phyloP scores from a whole-genome alignment of 2,888 invertebrate species.

The Hermaeophaga mercurialis region DNA sequence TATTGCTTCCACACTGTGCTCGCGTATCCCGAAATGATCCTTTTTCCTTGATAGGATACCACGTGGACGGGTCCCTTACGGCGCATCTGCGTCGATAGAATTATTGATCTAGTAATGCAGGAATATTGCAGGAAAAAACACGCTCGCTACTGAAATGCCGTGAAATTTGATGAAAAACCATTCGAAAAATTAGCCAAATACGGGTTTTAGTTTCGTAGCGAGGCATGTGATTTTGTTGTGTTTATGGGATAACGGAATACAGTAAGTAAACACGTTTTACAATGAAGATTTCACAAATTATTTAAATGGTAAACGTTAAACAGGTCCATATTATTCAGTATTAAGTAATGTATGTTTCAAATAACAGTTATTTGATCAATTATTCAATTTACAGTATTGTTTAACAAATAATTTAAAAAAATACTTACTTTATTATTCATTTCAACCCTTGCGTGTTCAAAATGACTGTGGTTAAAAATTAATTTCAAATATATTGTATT shows the following conservation, averaged over 20 bases:
- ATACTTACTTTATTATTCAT: too few relatives aligned
- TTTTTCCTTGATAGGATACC: conserved; percentile 17
- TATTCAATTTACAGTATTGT: too few relatives aligned
- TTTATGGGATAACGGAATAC: conserved; percentile 5
- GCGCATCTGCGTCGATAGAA: conserved; percentile 31
- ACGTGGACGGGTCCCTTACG: conserved; percentile 23
- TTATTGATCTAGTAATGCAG: conserved; percentile 41
- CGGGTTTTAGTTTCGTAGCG: conserved; percentile 3
- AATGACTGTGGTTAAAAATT: too few relatives aligned
- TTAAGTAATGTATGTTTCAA: too few relatives aligned
- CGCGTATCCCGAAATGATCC: conserved; percentile 10
- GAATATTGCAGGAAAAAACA: conserved; percentile 38
- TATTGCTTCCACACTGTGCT: neutral
- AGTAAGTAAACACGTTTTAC: conserved; percentile 6
- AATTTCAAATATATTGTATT: neutral
- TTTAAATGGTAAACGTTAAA: too few relatives aligned
- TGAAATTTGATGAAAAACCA: conserved; percentile 14
- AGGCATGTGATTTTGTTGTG: conserved; percentile 15
- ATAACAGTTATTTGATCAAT: too few relatives aligned
- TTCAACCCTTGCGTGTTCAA: too few relatives aligned
- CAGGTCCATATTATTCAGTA: too few relatives aligned
- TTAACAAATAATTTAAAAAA: too few relatives aligned
- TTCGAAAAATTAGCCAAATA: conserved; percentile 16
- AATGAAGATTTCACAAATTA: too few relatives aligned
- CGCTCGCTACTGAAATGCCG: conserved; percentile 22